Evolutionary conservation across 1,140 invertebrate species (phyloP).

Genomic region (Probaryconus sp.): DNA sequence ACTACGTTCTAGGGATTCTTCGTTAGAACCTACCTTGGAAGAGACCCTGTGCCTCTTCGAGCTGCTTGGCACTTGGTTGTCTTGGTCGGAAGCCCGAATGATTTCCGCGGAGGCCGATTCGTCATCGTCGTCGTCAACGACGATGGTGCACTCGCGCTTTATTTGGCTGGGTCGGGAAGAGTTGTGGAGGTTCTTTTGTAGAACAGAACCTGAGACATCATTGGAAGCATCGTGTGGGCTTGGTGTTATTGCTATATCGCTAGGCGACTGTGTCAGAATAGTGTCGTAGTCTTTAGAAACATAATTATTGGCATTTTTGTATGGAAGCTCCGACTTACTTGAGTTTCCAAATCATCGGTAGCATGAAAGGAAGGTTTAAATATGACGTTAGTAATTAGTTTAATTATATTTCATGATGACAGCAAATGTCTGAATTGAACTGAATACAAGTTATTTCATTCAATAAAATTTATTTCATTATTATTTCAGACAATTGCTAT

Average conservation of each 20-base stretch:
- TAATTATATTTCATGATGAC: too few relatives aligned
- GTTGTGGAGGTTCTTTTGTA: slow-evolving; percentile 73
- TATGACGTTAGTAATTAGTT: slow-evolving; percentile 17
- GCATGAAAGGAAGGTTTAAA: slow-evolving; percentile 68
- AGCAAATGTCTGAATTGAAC: too few relatives aligned
- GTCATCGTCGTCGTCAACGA: slow-evolving; percentile 51
- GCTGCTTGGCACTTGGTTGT: slow-evolving; percentile 68
- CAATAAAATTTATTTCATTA: too few relatives aligned
- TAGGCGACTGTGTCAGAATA: slow-evolving; percentile 79
- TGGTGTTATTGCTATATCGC: slow-evolving; percentile 79
- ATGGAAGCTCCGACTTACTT: slow-evolving; percentile 77
- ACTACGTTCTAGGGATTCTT: slow-evolving; percentile 2
- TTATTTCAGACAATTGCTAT: too few relatives aligned
- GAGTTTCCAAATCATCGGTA: slow-evolving; percentile 65
- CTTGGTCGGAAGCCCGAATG: slow-evolving; percentile 67
- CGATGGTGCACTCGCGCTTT: slow-evolving; percentile 17
- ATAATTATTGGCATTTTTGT: slow-evolving; percentile 68
- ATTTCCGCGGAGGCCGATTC: slow-evolving; percentile 68
- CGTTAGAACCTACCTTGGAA: slow-evolving; percentile 77
- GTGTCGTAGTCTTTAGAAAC: slow-evolving; percentile 72
- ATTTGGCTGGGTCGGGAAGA: slow-evolving; percentile 28
- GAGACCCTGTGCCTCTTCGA: slow-evolving; percentile 63
- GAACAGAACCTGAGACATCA: slow-evolving; percentile 75
- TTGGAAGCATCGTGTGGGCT: slow-evolving; percentile 76
- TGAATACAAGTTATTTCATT: too few relatives aligned